Conservation (phyloP, 2,888 invertebrate genomes). For the Chirona hameri region DNA sequence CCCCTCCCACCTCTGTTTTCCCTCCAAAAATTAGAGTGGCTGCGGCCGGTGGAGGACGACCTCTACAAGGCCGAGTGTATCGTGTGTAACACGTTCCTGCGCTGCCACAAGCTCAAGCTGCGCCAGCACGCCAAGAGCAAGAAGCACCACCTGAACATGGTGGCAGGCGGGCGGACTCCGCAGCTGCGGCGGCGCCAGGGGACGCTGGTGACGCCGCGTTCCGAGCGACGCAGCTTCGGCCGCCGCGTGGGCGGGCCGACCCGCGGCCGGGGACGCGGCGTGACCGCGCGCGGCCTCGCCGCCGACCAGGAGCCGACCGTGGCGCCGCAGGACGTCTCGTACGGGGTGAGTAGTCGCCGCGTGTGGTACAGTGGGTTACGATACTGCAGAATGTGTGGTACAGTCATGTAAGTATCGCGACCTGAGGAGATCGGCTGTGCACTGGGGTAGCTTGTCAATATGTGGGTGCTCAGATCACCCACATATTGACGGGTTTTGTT, state of each 20-base stretch:
- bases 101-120: conserved; percentile 26
- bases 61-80: background rate
- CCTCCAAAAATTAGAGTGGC: background rate
- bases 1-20: too few relatives aligned
- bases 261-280: background rate
- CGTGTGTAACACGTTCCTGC: background rate
- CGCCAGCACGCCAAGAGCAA: background rate
- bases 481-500: too few relatives aligned
- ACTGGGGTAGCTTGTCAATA: too few relatives aligned
- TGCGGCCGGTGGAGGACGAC: background rate
- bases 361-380: background rate
- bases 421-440: too few relatives aligned
- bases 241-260: background rate
- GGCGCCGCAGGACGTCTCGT: background rate
- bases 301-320: background rate
- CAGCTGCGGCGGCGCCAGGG: too few relatives aligned
- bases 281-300: too few relatives aligned
- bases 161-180: background rate
- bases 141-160: background rate
- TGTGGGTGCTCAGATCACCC: too few relatives aligned
- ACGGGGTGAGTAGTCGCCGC: background rate
- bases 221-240: background rate
- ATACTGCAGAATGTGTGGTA: background rate
- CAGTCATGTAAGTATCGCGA: too few relatives aligned
- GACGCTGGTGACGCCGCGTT: background rate